Conservation (phyloP, 2,888 invertebrate species). For the Xestia sexstrigata region DNA sequence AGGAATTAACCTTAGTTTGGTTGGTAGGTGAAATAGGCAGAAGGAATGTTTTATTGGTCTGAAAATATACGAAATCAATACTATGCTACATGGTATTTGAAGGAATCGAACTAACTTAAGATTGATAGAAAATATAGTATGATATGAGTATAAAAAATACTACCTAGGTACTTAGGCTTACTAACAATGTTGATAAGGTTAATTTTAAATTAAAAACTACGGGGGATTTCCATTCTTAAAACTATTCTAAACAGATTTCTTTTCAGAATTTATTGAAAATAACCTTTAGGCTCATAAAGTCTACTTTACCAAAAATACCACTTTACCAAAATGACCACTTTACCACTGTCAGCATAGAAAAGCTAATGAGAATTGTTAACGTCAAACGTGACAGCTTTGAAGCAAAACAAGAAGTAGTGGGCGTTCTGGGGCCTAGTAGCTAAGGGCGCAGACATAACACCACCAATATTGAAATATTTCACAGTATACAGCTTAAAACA, state of each 20-base stretch:
- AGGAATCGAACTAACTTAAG: not conserved
- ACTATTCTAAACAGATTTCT: not conserved
- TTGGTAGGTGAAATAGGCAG: not conserved
- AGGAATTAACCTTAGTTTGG: conserved; percentile 1
- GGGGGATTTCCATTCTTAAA: not conserved
- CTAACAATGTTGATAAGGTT: not conserved
- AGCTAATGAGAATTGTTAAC: conserved; percentile 19
- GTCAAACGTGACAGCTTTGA: conserved; percentile 16
- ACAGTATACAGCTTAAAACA: not conserved
- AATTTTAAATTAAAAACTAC: not conserved
- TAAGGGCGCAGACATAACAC: conserved; percentile 4
- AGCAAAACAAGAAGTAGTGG: conserved; percentile 26
- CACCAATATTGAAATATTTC: not conserved
- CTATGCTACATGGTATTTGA: not conserved
- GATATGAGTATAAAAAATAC: not conserved
- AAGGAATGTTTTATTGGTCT: not conserved
- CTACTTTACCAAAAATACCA: too few relatives aligned
- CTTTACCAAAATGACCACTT: too few relatives aligned
- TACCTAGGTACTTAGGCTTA: not conserved
- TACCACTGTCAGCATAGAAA: not conserved
- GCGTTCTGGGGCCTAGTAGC: conserved; percentile 7
- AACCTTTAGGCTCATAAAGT: too few relatives aligned
- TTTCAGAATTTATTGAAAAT: not conserved
- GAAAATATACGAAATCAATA: not conserved
- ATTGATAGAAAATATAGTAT: not conserved